A percentile compares a stretch with the other conserved stretches of the same genome.
Evolutionary conservation across 1,140 invertebrate genomes (phyloP).

Genomic region (Drosophila pandora): DNA sequence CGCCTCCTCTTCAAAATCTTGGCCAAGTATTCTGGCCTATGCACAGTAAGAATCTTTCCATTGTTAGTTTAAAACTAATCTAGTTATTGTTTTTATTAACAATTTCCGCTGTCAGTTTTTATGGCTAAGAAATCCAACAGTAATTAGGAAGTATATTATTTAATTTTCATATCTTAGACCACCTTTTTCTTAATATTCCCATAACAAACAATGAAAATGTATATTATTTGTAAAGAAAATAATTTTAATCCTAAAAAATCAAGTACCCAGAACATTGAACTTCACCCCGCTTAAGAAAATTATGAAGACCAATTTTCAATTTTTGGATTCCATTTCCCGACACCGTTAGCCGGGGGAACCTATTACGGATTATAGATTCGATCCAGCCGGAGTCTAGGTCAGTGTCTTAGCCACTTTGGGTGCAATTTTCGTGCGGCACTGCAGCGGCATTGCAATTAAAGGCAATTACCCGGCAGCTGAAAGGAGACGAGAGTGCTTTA

Average conservation of each 20-base stretch:
- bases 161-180: not conserved
- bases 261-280: conserved; percentile 43
- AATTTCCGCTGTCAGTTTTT: not conserved
- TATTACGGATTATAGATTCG: conserved; percentile 64
- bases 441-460: conserved; percentile 64
- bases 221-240: not conserved
- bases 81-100: not conserved
- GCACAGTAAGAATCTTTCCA: not conserved
- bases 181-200: no score
- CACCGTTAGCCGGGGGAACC: conserved; percentile 46
- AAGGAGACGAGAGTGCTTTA: conserved; percentile 28
- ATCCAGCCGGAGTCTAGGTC: conserved; percentile 71
- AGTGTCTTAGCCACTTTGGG: conserved; percentile 67
- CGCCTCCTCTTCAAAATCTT: not conserved
- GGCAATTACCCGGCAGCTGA: conserved; percentile 58
- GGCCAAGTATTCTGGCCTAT: conserved; percentile 13
- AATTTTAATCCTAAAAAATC: not conserved
- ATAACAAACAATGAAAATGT: no score
- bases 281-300: conserved; percentile 28
- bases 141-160: not conserved
- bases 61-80: not conserved
- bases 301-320: conserved; percentile 53
- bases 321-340: conserved; percentile 21
- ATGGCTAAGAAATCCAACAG: not conserved
- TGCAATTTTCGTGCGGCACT: conserved; percentile 54